Conservation (phyloP, 2,888 invertebrate genomes). For the Drosophila testacea region DNA sequence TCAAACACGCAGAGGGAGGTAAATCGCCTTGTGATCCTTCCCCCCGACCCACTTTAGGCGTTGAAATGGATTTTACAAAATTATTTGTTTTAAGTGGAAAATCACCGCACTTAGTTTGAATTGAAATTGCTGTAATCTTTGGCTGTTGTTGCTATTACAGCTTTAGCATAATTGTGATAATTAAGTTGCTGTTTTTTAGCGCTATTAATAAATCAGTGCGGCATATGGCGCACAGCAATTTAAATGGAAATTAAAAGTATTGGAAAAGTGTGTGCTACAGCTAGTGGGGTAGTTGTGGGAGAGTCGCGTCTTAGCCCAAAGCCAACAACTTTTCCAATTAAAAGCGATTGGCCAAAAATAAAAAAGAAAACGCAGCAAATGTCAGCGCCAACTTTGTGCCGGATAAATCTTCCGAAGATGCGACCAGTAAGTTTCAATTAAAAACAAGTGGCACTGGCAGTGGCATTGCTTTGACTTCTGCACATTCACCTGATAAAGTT, state of each 20-base stretch:
- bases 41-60: conserved; percentile 10
- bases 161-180: conserved; percentile 50
- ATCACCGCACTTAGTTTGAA: conserved; percentile 51
- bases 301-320: conserved; percentile 1
- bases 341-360: conserved; percentile 46
- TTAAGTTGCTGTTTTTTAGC: conserved; percentile 36
- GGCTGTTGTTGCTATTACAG: conserved; percentile 8
- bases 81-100: conserved; percentile 68
- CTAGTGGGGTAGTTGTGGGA: not conserved
- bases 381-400: conserved; percentile 40
- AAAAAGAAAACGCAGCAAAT: conserved; percentile 35
- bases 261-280: conserved; percentile 16
- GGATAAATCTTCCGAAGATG: conserved; percentile 31
- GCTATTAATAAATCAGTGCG: conserved; percentile 48
- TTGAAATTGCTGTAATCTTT: conserved; percentile 36
- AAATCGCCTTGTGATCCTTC: not conserved
- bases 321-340: conserved; percentile 66
- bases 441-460: conserved; percentile 7
- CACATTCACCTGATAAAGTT: conserved; percentile 15
- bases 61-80: conserved; percentile 40
- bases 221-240: conserved; percentile 35
- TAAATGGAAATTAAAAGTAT: conserved; percentile 38
- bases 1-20: conserved; percentile 28
- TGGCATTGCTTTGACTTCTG: not conserved
- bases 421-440: conserved; percentile 44